A percentile compares a stretch with the other conserved stretches of the same genome.
Conservation (phyloP, 2,797 vertebrate genomes). For the Phalloptychus januarius region DNA sequence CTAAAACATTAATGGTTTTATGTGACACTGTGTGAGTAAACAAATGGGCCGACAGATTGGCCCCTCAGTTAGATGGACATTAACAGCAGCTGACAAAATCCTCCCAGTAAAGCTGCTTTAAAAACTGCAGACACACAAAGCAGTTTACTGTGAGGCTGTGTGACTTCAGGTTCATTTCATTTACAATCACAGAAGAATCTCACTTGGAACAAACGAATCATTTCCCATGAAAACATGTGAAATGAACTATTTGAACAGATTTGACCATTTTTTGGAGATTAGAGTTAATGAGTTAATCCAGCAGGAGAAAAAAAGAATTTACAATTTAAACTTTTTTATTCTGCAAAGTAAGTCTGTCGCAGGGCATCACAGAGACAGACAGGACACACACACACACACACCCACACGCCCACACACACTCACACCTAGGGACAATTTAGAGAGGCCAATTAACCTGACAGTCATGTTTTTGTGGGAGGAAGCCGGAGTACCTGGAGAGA, state of each 20-base stretch:
- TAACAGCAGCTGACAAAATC: slow-evolving; percentile 54
- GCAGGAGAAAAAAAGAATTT: not conserved
- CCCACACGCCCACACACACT: too few relatives aligned
- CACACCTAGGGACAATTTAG: too few relatives aligned
- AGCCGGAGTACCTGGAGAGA: too few relatives aligned
- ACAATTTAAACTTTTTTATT: not conserved
- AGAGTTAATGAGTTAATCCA: not conserved
- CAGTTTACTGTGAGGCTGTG: not conserved
- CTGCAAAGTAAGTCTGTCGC: too few relatives aligned
- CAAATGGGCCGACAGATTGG: slow-evolving; percentile 42
- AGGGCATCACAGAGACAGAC: too few relatives aligned
- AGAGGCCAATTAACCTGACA: too few relatives aligned
- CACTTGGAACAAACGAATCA: not conserved
- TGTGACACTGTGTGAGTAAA: slow-evolving; percentile 23
- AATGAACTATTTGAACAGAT: not conserved
- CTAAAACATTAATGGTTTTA: slow-evolving; percentile 3
- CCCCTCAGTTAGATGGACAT: slow-evolving; percentile 49
- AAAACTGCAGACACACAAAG: not conserved
- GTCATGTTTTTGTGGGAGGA: too few relatives aligned
- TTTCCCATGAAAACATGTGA: not conserved
- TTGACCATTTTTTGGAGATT: not conserved
- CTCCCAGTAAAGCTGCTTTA: slow-evolving; percentile 3
- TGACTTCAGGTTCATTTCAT: not conserved
- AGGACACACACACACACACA: too few relatives aligned
- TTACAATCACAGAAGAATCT: not conserved